A percentile compares a stretch with the other conserved stretches of the same genome.
These are phyloP conservation scores for Drosophila phalerata DNA, from an alignment of 2,888 invertebrate species.

Conservation along the genomic window DNA sequence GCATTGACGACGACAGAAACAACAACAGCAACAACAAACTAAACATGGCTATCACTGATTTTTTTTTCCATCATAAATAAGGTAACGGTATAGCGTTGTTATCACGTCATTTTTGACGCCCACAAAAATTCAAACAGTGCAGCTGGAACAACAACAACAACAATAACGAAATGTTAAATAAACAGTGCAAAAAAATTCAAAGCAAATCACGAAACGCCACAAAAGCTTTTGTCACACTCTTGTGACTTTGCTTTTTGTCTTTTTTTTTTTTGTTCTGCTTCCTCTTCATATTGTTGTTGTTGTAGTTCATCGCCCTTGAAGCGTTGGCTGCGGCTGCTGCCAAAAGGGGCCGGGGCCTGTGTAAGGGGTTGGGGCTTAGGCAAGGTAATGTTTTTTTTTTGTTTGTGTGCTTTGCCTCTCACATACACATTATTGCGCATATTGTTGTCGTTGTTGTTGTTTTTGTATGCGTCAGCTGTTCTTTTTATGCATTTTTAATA, in stretches of 20 bases:
- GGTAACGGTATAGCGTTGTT: conserved; percentile 45
- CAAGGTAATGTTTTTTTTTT: conserved; percentile 57
- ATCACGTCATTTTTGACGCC: conserved; percentile 64
- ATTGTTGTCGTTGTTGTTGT: conserved; percentile 36
- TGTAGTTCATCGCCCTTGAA: conserved; percentile 76
- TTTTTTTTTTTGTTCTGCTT: conserved; percentile 39
- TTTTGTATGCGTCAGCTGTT: conserved; percentile 67
- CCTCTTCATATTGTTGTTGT: conserved; percentile 42
- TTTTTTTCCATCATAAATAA: conserved; percentile 47
- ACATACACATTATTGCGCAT: conserved; percentile 16
- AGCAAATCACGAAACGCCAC: conserved; percentile 43
- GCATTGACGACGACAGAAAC: conserved; percentile 46
- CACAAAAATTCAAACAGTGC: conserved; percentile 48
- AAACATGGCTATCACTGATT: conserved; percentile 55
- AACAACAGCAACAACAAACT: conserved; percentile 19
- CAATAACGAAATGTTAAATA: conserved; percentile 8
- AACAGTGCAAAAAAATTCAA: conserved; percentile 27
- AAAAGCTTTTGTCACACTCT: conserved; percentile 59
- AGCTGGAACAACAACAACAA: conserved; percentile 23
- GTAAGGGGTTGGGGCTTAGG: conserved; percentile 52
- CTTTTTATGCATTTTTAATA: conserved; percentile 46
- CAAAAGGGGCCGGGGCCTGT: conserved; percentile 58
- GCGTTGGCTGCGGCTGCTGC: conserved; percentile 55
- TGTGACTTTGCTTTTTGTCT: conserved; percentile 50
- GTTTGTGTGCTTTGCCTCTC: conserved; percentile 18